A percentile compares a stretch with the other conserved stretches of the same genome.
Conservation (phyloP, 2,113 vertebrate genomes). For the Odontesthes bonariensis region DNA sequence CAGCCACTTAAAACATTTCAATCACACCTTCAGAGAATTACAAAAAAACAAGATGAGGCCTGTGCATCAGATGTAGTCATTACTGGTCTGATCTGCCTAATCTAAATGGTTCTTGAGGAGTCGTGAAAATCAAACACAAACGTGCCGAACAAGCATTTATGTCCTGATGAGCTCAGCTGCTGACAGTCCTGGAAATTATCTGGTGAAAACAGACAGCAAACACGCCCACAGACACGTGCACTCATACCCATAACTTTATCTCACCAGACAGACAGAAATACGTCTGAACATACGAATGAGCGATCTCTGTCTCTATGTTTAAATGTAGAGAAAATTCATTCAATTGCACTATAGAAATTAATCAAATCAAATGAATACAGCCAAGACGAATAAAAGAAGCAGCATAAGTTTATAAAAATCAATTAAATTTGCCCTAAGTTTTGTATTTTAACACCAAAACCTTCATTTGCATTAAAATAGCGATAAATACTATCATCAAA, state of each 20-base stretch:
- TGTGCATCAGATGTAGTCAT: neutral
- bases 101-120: neutral
- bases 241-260: constrained; percentile 14
- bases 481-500: neutral
- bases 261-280: constrained; percentile 26
- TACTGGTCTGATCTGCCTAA: neutral
- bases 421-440: neutral
- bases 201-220: neutral
- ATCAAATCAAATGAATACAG: no score
- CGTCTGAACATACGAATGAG: neutral
- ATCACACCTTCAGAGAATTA: neutral
- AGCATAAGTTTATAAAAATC: no score
- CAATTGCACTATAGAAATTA: no score
- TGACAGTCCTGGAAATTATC: neutral
- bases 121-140: neutral
- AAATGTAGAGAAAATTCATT: neutral
- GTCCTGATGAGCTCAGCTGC: neutral
- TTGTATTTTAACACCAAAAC: no score
- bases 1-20: neutral
- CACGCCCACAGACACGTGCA: neutral
- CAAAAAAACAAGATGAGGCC: neutral
- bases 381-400: no score
- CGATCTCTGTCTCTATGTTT: no score
- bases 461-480: no score
- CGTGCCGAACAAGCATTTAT: neutral